phyloP scores from a whole-genome alignment of 37 sponge, comb jelly and placozoan genomes.

The Theonella swinhoei region DNA sequence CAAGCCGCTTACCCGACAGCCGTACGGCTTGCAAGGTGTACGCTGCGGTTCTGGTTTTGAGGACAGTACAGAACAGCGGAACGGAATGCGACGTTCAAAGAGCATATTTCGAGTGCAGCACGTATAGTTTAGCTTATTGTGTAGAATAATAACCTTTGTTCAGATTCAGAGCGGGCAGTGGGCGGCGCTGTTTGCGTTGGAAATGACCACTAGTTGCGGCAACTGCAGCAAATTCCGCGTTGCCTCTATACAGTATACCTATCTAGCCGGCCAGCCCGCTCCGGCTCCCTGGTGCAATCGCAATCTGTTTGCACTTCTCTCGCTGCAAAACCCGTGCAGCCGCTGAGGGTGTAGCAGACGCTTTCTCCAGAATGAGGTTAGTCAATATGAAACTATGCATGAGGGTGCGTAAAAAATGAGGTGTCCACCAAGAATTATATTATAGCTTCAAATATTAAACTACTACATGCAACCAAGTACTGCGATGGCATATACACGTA shows the following conservation, averaged over 20 bases:
- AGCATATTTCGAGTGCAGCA: background rate
- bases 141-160: constrained; percentile 34
- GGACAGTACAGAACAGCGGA: background rate
- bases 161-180: background rate
- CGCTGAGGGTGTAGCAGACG: constrained; percentile 40
- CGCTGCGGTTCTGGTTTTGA: background rate
- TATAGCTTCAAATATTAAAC: too few relatives aligned
- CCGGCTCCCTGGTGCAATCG: background rate
- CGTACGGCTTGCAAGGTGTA: background rate
- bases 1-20: background rate
- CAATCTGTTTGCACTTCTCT: constrained; percentile 53
- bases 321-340: constrained; percentile 41
- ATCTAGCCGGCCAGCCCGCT: background rate
- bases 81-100: background rate
- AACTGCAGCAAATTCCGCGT: background rate
- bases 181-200: constrained; percentile 18
- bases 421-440: background rate
- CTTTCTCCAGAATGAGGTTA: constrained; percentile 8
- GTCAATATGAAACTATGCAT: background rate
- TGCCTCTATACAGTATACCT: background rate
- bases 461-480: too few relatives aligned
- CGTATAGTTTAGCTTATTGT: constrained; percentile 37
- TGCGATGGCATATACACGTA: too few relatives aligned
- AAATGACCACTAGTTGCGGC: constrained; percentile 31
- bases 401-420: background rate